phyloP scores from a whole-genome alignment of 2,797 vertebrate species.

The Tragelaphus eurycerus region DNA sequence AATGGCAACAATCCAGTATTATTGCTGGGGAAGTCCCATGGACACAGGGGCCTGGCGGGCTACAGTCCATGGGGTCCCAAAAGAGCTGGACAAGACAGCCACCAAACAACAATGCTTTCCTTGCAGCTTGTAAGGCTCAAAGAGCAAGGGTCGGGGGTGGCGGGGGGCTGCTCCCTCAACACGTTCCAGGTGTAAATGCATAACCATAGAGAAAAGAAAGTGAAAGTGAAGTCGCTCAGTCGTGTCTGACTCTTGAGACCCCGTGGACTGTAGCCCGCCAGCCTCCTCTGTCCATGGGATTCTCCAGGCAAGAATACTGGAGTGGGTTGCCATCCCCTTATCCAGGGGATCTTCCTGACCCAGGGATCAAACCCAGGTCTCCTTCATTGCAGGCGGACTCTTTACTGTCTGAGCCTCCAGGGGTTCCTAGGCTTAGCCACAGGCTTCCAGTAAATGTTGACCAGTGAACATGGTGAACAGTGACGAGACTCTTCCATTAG shows the following conservation, averaged over 20 bases:
- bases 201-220: neutral
- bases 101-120: neutral
- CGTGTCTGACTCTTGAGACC: rapidly evolving
- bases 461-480: rapidly evolving
- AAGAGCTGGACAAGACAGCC: neutral
- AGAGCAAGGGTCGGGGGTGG: neutral
- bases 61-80: neutral
- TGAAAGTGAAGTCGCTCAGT: neutral
- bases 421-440: rapidly evolving
- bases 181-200: rapidly evolving
- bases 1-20: neutral
- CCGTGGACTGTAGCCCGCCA: neutral
- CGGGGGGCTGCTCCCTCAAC: neutral
- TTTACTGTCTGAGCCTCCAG: rapidly evolving
- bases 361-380: neutral
- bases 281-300: neutral
- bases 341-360: neutral
- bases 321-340: neutral
- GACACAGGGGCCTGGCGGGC: neutral
- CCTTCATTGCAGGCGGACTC: neutral
- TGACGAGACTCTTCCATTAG: neutral
- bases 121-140: too few relatives aligned
- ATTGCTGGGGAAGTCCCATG: rapidly evolving
- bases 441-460: neutral
- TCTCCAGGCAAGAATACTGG: neutral